Evolutionary conservation across 1,140 invertebrate genomes (phyloP).

Genomic region (Aphis gossypii): DNA sequence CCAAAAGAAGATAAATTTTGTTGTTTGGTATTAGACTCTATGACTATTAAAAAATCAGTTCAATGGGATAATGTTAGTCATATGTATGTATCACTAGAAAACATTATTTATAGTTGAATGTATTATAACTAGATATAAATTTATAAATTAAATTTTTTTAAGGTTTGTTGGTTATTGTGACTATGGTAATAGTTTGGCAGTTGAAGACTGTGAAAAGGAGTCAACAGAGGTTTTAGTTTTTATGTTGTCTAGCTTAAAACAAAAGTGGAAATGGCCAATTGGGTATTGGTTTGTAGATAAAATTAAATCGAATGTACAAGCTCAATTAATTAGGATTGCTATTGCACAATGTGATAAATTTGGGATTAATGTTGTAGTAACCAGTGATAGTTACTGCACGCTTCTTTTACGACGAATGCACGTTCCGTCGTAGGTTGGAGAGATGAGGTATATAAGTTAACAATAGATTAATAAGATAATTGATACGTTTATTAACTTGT

Average conservation of each 20-base stretch:
- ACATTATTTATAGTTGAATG: too few species aligned
- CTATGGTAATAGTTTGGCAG: not conserved
- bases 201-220: not conserved
- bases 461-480: too few species aligned
- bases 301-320: not conserved
- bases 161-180: slow-evolving; percentile 22
- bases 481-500: too few species aligned
- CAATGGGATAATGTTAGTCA: not conserved
- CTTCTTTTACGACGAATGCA: too few species aligned
- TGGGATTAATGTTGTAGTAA: not conserved
- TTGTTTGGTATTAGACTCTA: not conserved
- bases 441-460: too few species aligned
- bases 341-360: not conserved
- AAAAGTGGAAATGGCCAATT: slow-evolving; percentile 5
- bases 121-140: too few species aligned
- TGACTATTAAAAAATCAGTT: not conserved
- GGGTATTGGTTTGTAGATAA: slow-evolving; percentile 26
- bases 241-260: not conserved
- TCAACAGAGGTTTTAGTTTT: not conserved
- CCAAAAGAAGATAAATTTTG: not conserved
- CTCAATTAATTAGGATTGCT: not conserved
- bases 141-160: too few species aligned
- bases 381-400: too few species aligned
- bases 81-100: too few species aligned
- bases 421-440: too few species aligned